A percentile compares a stretch with the other conserved stretches of the same genome.
phyloP scores from a whole-genome alignment of 2,113 vertebrate species.

The Athene cunicularia region DNA sequence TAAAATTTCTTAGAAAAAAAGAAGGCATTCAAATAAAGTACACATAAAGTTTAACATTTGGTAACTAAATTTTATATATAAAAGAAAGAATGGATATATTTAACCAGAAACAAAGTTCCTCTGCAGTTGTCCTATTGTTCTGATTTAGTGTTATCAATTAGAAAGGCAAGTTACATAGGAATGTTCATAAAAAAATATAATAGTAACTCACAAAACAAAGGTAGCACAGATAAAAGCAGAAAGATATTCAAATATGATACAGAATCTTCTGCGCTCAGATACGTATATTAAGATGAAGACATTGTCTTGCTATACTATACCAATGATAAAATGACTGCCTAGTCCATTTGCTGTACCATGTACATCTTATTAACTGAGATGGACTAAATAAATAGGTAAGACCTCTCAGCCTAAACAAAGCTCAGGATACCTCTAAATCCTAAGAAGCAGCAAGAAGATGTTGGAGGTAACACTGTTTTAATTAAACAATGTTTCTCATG shows the following conservation, averaged over 20 bases:
- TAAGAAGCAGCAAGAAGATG: neutral
- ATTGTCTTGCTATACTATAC: neutral
- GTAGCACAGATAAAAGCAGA: neutral
- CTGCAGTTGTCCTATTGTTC: neutral
- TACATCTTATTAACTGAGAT: neutral
- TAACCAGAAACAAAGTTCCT: neutral
- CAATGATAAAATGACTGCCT: neutral
- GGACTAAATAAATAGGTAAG: neutral
- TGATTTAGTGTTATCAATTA: neutral
- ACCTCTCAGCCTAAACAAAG: neutral
- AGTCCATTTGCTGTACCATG: neutral
- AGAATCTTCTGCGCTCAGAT: neutral
- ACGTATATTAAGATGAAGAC: neutral
- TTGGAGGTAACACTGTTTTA: neutral
- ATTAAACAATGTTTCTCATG: neutral
- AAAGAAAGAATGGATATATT: neutral
- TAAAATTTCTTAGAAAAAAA: neutral
- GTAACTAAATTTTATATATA: neutral
- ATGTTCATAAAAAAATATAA: neutral
- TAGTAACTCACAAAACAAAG: neutral
- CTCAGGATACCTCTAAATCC: neutral
- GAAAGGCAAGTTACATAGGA: neutral
- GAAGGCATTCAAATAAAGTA: neutral
- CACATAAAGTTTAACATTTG: neutral
- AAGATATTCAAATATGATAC: neutral